phyloP scores from a whole-genome alignment of 2,113 vertebrate genomes.

The Heterochromis multidens region DNA sequence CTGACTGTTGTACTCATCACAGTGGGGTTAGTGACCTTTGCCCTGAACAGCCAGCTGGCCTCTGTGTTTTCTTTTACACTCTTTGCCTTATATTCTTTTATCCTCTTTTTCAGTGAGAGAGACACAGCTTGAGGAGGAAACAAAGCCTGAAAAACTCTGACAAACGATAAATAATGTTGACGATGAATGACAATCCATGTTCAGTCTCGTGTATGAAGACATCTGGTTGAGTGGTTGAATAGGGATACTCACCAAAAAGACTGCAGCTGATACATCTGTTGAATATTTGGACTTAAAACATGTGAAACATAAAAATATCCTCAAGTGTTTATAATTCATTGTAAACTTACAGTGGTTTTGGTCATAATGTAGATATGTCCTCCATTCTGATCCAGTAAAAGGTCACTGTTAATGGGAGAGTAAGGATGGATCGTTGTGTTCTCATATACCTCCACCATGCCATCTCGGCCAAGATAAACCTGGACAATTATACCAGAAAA shows the following conservation, averaged over 20 bases:
- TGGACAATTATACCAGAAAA: conserved; percentile 40
- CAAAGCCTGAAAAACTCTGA: conserved; percentile 38
- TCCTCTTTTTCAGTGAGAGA: neutral
- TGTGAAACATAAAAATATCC: neutral
- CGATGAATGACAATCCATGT: conserved; percentile 19
- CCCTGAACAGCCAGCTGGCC: conserved; percentile 56
- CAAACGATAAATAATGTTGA: conserved; percentile 41
- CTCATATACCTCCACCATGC: conserved; percentile 75
- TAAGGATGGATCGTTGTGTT: conserved; percentile 79
- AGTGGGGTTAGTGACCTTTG: conserved; percentile 40
- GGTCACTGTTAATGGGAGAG: conserved; percentile 82
- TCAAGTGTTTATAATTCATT: neutral
- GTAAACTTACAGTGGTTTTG: conserved; percentile 78
- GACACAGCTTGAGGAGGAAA: conserved; percentile 63
- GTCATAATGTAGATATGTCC: conserved; percentile 91
- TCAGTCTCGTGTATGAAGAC: conserved; percentile 39
- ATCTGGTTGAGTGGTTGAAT: conserved; percentile 50
- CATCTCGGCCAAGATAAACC: conserved; percentile 83
- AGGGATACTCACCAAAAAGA: neutral
- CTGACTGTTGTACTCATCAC: conserved; percentile 40
- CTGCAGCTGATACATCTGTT: conserved; percentile 10
- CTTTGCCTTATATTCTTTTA: conserved; percentile 20
- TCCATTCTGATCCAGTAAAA: conserved; percentile 82
- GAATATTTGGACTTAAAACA: neutral
- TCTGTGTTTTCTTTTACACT: conserved; percentile 28